These are phyloP conservation scores for Argya squamiceps DNA, from an alignment of 2,797 vertebrate genomes.

Conservation along the genomic window DNA sequence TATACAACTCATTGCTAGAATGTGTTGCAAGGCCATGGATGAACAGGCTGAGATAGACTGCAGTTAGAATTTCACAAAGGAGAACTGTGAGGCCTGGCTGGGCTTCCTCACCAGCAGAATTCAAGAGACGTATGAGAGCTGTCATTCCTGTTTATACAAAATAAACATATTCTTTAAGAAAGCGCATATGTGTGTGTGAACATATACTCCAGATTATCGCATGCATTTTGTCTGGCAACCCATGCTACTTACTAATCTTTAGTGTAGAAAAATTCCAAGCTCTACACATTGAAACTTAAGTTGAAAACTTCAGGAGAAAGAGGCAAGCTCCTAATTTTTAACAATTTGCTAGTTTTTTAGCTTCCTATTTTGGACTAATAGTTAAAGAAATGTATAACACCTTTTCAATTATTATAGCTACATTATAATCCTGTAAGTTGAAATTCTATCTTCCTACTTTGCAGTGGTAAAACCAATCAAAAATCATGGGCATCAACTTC, in stretches of 20 bases:
- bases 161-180: neutral
- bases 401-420: neutral
- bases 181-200: neutral
- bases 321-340: neutral
- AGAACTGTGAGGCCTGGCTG: constrained; percentile 90
- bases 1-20: constrained; percentile 92
- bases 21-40: constrained; percentile 95
- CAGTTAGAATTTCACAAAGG: constrained; percentile 94
- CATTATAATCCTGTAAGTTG: neutral
- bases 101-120: constrained; percentile 90
- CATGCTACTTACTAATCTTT: neutral
- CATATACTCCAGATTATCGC: neutral
- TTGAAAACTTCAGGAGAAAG: neutral
- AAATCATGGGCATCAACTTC: neutral
- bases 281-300: neutral
- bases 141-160: constrained; percentile 81
- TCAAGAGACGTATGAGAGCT: constrained; percentile 84
- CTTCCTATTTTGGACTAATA: neutral
- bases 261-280: neutral
- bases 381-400: neutral
- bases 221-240: neutral
- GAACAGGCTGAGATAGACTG: constrained; percentile 94
- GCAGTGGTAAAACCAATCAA: neutral
- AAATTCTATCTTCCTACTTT: neutral
- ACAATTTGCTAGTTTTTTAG: neutral